Evolutionary conservation across 2,888 invertebrate species (phyloP), one percentile per base, ranked within the genome.

Genomic region (Micropterix aruncella): DNA sequence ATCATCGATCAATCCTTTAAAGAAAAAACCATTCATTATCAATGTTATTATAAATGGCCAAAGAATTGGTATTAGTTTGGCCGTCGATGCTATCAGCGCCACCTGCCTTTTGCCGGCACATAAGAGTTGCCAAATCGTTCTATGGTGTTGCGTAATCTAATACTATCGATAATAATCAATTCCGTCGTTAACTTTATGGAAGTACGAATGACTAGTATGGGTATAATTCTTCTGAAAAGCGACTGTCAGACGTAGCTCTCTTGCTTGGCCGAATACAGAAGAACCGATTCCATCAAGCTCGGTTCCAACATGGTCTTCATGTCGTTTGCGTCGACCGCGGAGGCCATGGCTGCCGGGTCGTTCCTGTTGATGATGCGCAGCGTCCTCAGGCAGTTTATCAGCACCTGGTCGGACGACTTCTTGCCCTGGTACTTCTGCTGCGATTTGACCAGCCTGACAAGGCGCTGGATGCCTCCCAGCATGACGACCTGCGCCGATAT

Each of bases 181-280:
- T n/a, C n/a, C n/a, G n/a, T n/a, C n/a, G n/a, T n/a, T n/a, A n/a
- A n/a, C n/a, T n/a, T n/a, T n/a, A n/a, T n/a, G n/a, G n/a, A n/a
- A n/a, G n/a, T n/a, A n/a, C n/a, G n/a, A n/a, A n/a, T n/a, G n/a
- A n/a, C n/a, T n/a, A n/a, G n/a, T n/a, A n/a, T n/a, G n/a, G n/a
- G n/a, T n/a, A n/a, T n/a, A n/a, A n/a, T n/a, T n/a, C n/a, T n/a
- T n/a, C n/a, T n/a, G n/a, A n/a, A n/a, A n/a, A n/a, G n/a, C n/a
- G n/a, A n/a, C 12, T 27, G 7, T 65, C 62, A 86, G 38, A 86
- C 86, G 59, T 84, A 85, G 58, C 86, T 86, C 60, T 87, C 86
- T 58, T 83, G 82, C 53, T 82, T 79, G 18, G 83, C 78, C 0
- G 87, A 85, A 61, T 85, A 87, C 36, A 83, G 69, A 60, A 86